Evolutionary conservation across 2,888 invertebrate genomes (phyloP), one percentile per base, ranked within the genome.

Genomic region (Drymonia ruficornis): DNA sequence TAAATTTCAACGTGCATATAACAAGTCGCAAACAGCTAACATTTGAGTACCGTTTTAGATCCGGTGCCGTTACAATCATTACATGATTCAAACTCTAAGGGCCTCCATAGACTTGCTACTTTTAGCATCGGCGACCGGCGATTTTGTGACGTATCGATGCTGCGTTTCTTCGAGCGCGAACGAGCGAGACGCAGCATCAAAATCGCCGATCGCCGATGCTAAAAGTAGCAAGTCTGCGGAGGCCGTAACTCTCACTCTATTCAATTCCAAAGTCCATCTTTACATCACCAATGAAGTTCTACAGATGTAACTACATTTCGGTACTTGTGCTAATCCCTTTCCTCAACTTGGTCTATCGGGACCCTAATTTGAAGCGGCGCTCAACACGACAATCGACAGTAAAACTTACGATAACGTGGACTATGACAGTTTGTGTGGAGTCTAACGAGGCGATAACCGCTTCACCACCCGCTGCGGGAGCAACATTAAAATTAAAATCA

Each of bases 341-440:
- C 43, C 13, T 45, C 13, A 45, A 50, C 49, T 45, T 46, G 46
- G 58, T 54, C 54, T 46, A 54, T 55, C 44, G 48, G 63, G 58
- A 60, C 59, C 58, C 55, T 56, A 58, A 69, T 69, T 70, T 61
- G 43, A 49, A 52, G 55, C 49, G 60, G 55, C 68, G 59, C 50
- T 61, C 57, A 53, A 56, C 62, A 59, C 59, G 59, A 57, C 66
- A 61, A 67, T 67, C 56, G 68, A 58, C 64, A 70, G 64, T 76
- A 65, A 74, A 74, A 65, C 63, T 59, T 49, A 50, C 59, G 67
- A 72, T 74, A 67, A 65, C 67, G 63, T 67, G 67, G 49, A 57
- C 52, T 57, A 68, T 66, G 69, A 68, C 56, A 67, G 65, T 72
- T 72, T 65, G 70, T 53, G 68, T 60, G 63, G 48, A 52, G 57